Base-by-base conservation (phyloP, 2,888 invertebrate species). In the Cylindroiulus punctatus region DNA sequence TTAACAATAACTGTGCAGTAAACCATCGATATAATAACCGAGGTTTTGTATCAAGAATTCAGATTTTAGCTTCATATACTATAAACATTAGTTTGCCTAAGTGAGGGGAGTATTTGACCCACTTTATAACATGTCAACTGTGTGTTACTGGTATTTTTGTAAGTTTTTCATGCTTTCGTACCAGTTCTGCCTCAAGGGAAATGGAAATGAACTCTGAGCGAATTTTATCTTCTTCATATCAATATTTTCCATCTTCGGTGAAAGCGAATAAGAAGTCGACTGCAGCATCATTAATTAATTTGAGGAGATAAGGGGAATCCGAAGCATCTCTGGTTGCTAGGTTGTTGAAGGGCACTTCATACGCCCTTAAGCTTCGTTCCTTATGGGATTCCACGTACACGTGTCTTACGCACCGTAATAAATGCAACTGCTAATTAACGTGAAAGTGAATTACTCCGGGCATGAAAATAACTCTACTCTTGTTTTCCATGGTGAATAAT, bases 391-490 rank as follows among this genome's bases (percentile, higher is more conserved):
- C 76, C 76, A 76, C 30, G 14, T 76, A 76, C 76, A 76, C 76
- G 26, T 76, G 26, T 76, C 30, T 76, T 76, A 30, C 52, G n/a
- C 52, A n/a, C 52, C 3, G n/a, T 52, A 52, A 52, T 52, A n/a
- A 30, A 76, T 76, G 30, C 76, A 76, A 76, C 76, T 76, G 30
- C 76, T 76, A 76, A 76, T 76, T 76, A 76, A 76, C 30, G 76
- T 76, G 76, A 30, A 76, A 76, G 76, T 76, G 76, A 76, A 76
- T 76, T 76, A 76, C 76, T 76, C 30, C 30, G 30, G 76, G 30
- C 76, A 76, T 76, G 30, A 76, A 76, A 76, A 76, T 76, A 76
- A 76, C 76, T 76, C 76, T 26, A 10, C 76, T 76, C 76, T 76
- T 76, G 76, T 76, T 76, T 76, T 76, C 14, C 30, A 17, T 1